These are phyloP conservation scores for Muntiacus muntjak DNA, from an alignment of 2,113 vertebrate genomes.

Conservation along the genomic window DNA sequence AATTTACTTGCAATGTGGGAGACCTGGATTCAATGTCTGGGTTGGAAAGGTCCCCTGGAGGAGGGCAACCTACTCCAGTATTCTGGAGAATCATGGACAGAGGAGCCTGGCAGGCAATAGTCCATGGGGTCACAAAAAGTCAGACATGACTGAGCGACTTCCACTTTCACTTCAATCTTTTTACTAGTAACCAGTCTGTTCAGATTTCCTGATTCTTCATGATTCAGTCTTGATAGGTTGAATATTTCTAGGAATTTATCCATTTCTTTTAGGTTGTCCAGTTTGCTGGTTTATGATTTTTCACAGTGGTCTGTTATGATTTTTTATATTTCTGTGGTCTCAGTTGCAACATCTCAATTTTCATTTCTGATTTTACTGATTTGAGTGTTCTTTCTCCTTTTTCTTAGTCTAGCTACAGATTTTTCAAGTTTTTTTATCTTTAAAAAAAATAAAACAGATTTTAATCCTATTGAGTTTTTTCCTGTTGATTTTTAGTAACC, in stretches of 20 bases:
- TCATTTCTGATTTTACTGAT: neutral
- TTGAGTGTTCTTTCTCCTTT: neutral
- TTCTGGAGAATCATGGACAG: neutral
- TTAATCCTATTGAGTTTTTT: neutral
- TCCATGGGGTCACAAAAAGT: neutral
- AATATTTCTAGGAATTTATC: neutral
- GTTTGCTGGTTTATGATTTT: neutral
- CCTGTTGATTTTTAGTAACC: neutral
- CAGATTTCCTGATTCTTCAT: neutral
- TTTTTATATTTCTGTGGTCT: neutral
- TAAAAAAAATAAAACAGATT: neutral
- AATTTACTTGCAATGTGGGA: neutral
- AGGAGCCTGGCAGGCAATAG: neutral
- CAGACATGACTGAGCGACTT: neutral
- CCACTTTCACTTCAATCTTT: neutral
- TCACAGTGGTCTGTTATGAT: neutral
- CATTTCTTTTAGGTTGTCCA: neutral
- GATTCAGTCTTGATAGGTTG: neutral
- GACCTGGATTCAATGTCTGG: neutral
- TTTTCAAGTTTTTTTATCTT: neutral
- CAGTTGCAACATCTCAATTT: neutral
- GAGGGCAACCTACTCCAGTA: neutral
- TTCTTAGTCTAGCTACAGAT: neutral
- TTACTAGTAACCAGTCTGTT: neutral
- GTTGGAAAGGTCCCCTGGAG: neutral